phyloP scores from a whole-genome alignment of 2,797 vertebrate species.

The Crenichthys baileyi region DNA sequence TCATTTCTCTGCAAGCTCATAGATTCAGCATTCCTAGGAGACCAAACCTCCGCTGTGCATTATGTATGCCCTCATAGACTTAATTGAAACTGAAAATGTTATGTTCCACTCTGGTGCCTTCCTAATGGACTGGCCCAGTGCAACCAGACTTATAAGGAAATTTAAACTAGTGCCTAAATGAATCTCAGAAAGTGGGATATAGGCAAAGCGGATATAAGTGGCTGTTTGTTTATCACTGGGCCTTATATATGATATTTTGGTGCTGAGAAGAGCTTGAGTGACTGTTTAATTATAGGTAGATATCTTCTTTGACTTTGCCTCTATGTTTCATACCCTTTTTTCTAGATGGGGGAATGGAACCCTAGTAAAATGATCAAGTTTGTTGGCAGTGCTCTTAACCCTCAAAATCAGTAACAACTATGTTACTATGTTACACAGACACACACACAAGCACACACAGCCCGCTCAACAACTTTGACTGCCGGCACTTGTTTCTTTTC shows the following conservation, averaged over 20 bases:
- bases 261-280: slow-evolving; percentile 46
- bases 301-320: slow-evolving; percentile 53
- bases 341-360: slow-evolving; percentile 50
- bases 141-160: slow-evolving; percentile 74
- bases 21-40: slow-evolving; percentile 59
- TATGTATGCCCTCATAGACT: slow-evolving; percentile 78
- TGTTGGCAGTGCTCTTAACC: no score
- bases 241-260: slow-evolving; percentile 36
- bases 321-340: slow-evolving; percentile 50
- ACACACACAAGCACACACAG: no score
- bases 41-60: slow-evolving; percentile 72
- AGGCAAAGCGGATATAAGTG: slow-evolving; percentile 28
- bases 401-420: no score
- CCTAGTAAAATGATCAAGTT: slow-evolving; percentile 4
- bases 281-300: slow-evolving; percentile 62
- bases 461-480: no score
- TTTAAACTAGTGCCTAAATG: slow-evolving; percentile 65
- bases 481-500: no score
- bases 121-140: slow-evolving; percentile 78
- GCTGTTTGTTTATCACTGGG: slow-evolving; percentile 25
- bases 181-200: slow-evolving; percentile 28
- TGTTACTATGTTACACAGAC: no score
- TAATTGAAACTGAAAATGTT: slow-evolving; percentile 88
- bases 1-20: slow-evolving; percentile 56
- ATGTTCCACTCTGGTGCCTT: slow-evolving; percentile 79